Evolutionary conservation across 2,888 invertebrate genomes (phyloP), one percentile per base, ranked within the genome.

Genomic region (Tenthredo mesomela): DNA sequence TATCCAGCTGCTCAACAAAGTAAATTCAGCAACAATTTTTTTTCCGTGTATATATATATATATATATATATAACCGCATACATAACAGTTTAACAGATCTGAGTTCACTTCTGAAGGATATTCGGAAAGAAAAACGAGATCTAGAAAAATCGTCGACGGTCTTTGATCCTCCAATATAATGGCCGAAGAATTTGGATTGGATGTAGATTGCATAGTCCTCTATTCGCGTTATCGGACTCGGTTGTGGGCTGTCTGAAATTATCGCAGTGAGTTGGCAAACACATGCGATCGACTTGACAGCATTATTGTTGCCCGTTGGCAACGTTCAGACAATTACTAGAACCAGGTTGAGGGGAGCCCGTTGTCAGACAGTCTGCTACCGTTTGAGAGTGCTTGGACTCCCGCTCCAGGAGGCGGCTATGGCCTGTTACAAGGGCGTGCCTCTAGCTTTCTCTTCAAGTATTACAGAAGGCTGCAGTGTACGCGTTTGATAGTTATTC

Each of bases 221-320:
- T 77, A 37, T 21, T 21, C 58, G 21, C 12, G 77, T 77, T 50
- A 54, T 77, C 50, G 18, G 15, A 61, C 61, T n/a, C 5, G 29
- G 37, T 40, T n/a, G 61, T 58, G 37, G 61, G 10, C 40, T 61
- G 80, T 80, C 37, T 80, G 58, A 61, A 80, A 80, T 61, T 61
- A 80, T 80, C 58, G 58, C 80, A 61, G 40, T 80, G 80, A 80
- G 80, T 80, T 82, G 67, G 82, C 82, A 70, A 82, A 82, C 82
- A 67, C 70, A 82, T 50, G 70, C 82, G 82, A 82, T 70, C 47
- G 82, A 61, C 70, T 82, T 82, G 82, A 82, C 82, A 82, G 82
- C 82, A 82, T 82, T 82, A 82, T 82, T 70, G 82, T 82, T 82
- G 82, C 67, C 82, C 82, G 82, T 82, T 82, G 82, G 82, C 82